These are phyloP conservation scores for Scaptomyza montana DNA, from an alignment of 1,140 invertebrate genomes.

Conservation along the genomic window DNA sequence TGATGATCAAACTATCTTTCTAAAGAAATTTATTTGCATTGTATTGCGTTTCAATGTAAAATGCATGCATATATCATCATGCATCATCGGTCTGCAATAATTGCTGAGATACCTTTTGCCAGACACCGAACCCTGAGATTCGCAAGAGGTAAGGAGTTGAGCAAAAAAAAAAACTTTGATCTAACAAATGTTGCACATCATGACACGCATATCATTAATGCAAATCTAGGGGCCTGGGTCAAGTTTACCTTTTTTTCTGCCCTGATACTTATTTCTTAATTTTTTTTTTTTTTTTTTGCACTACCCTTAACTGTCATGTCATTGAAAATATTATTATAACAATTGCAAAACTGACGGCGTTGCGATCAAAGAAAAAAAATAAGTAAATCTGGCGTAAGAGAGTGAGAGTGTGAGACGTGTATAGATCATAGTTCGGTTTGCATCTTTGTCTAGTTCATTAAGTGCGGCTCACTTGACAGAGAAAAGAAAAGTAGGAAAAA, in stretches of 20 bases:
- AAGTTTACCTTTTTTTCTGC: slow-evolving; percentile 22
- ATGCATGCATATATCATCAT: slow-evolving; percentile 43
- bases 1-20: slow-evolving; percentile 20
- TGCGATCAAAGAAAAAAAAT: slow-evolving; percentile 18
- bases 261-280: not conserved
- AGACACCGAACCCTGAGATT: slow-evolving; percentile 12
- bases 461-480: slow-evolving; percentile 78
- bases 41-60: slow-evolving; percentile 31
- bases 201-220: slow-evolving; percentile 75
- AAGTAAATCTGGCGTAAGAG: not conserved
- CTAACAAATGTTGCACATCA: slow-evolving; percentile 70
- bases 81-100: slow-evolving; percentile 56
- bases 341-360: slow-evolving; percentile 46
- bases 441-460: slow-evolving; percentile 64
- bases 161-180: slow-evolving; percentile 3
- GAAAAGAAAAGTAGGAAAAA: not conserved
- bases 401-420: not conserved
- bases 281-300: slow-evolving; percentile 34
- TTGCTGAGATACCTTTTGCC: slow-evolving; percentile 45
- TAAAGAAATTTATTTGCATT: slow-evolving; percentile 8
- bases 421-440: slow-evolving; percentile 8
- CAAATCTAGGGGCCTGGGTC: slow-evolving; percentile 63
- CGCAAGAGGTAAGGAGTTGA: not conserved
- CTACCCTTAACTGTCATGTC: slow-evolving; percentile 64
- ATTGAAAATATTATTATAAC: slow-evolving; percentile 78